Evolutionary conservation across 2,888 invertebrate genomes (phyloP), one percentile per base, ranked within the genome.

Genomic region (Crematogaster levior): DNA sequence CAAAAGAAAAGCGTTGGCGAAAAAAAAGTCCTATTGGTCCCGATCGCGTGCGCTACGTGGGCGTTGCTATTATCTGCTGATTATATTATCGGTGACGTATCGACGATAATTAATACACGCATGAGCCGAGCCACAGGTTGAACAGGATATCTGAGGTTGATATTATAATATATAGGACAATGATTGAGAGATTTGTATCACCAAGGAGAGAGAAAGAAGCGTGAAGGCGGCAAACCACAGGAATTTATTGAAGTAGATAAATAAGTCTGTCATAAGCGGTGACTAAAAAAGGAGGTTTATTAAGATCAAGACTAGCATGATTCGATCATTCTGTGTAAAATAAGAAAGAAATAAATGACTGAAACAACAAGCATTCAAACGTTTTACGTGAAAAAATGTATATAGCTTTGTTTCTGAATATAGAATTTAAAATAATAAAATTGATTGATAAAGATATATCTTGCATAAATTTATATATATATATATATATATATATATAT

Each of bases 161-260:
- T 79, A 46, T 65, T 51, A 73, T 79, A 81, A 87, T 89, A 88
- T 86, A 77, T 88, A 77, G 88, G 82, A 85, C 86, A 87, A 82
- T 63, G 68, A 65, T 81, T 65, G 43, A 27, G 48, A 81, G 88
- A 88, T 84, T 61, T 7, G 63, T 83, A 86, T 85, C 81, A 65
- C 15, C 7, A n/a, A 70, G 53, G 68, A 68, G 24, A 53, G 18
- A 70, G 53, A 30, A 81, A 58, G 40, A 85, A 83, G 84, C 40
- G 84, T 58, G 82, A 87, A 83, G 51, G 37, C 60, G 51, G 58
- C 73, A 56, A 70, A 83, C 83, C 87, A 74, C 83, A 88, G 79
- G 37, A 53, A 81, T 56, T 53, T 56, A 77, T 68, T 53, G 43
- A 24, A 9, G 34, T 12, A 18, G 5, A 18, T 46, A 56, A 58